Evolutionary conservation across 2,888 invertebrate genomes (phyloP), one percentile per base, ranked within the genome.

Genomic region (Biston stratarius): DNA sequence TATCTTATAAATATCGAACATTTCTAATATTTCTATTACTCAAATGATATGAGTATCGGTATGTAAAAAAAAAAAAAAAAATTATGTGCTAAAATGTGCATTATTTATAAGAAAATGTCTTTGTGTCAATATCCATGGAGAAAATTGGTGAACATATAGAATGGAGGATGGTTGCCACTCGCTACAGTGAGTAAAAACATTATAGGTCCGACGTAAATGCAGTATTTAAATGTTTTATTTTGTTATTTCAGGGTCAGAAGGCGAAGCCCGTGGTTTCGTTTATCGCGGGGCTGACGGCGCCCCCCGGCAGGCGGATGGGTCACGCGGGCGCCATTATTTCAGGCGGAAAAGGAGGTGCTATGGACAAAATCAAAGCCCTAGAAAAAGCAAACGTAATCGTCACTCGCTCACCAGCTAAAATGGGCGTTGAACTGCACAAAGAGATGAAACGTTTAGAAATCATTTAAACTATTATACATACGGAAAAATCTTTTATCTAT

Each of bases 281-380:
- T 92, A 99, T 99, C 90, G 99, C 99, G 79, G 99, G 99, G 67
- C 90, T 99, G 70, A 99, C 99, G 11, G 99, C 99, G 12, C 99
- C 99, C 15, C 99, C 99, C 52, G 99, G 99, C 62, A 95, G 99
- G 81, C 95, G 99, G 85, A 99, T 99, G 99, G 99, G 99, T 51
- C 99, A 99, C 89, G 99, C 99, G 69, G 99, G 99, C 76, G 99
- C 99, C 74, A 99, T 99, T 82, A 99, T 99, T 86, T 98, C 99
- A 0, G 99, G 99, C 14, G 99, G 99, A 58, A 99, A 99, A 89
- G 99, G 99, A 73, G 99, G 99, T 62, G 99, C 99, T 66, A 97
- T 97, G 92, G 99, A 99, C 86, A 99, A 99, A 94, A 99, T 99
- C 76, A 96, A 97, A 81, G 99, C 99, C 66, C 94, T 99, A 71